Conservation (phyloP, 2,888 invertebrate species). For the Lingula anatina region DNA sequence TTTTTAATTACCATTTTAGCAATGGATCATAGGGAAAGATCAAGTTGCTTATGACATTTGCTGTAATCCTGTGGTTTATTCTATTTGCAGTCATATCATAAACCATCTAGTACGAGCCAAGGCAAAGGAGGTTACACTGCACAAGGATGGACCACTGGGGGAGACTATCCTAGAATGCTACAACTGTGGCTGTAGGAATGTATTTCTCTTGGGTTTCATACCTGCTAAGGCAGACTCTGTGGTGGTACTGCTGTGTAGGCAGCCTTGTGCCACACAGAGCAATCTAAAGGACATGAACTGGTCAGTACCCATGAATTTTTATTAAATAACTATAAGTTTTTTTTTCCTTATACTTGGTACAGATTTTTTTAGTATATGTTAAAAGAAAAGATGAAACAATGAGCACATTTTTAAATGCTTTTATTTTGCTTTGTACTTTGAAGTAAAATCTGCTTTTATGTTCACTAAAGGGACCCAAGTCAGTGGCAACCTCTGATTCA, state of each 20-base stretch:
- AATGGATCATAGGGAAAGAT: too few relatives aligned
- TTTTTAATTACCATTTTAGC: too few relatives aligned
- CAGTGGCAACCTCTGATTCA: constrained; percentile 98
- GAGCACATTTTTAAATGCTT: too few relatives aligned
- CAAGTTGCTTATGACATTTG: too few relatives aligned
- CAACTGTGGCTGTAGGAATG: constrained; percentile 96
- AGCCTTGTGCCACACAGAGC: constrained; percentile 96
- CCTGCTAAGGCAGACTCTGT: constrained; percentile 99
- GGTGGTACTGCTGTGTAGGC: constrained; percentile 91
- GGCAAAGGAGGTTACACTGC: constrained; percentile 97
- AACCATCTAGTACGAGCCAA: constrained; percentile 98
- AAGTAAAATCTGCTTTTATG: too few relatives aligned
- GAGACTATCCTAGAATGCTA: constrained; percentile 98
- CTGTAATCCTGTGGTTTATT: too few relatives aligned
- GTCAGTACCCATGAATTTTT: constrained; percentile 50
- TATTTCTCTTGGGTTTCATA: constrained; percentile 97
- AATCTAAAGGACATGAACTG: constrained; percentile 98
- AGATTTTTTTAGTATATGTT: too few relatives aligned
- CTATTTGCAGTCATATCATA: constrained; percentile 91
- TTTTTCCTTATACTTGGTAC: too few relatives aligned
- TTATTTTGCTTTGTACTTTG: too few relatives aligned
- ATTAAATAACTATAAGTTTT: too few relatives aligned
- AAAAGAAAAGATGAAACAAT: too few relatives aligned
- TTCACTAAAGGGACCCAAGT: constrained; percentile 69
- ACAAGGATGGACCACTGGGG: constrained; percentile 93